A percentile compares a stretch with the other conserved stretches of the same genome.
phyloP scores from a whole-genome alignment of 2,888 invertebrate genomes.

The Synanthedon andrenaeformis region DNA sequence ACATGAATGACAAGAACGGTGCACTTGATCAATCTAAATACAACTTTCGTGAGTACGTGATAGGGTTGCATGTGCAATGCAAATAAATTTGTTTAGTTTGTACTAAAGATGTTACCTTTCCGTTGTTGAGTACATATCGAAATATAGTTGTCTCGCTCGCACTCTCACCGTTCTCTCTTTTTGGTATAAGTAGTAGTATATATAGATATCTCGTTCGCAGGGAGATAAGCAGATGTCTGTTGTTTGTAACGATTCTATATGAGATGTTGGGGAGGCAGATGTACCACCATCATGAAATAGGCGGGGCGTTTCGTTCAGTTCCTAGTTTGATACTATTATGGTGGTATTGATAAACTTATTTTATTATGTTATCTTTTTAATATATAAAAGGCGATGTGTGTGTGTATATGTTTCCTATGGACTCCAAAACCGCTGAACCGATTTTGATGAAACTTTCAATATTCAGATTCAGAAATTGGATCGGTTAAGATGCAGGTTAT shows the following conservation, averaged over 20 bases:
- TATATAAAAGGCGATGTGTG: too few relatives aligned
- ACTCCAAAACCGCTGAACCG: too few relatives aligned
- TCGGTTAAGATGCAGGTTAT: too few relatives aligned
- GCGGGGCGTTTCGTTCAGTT: constrained; percentile 43
- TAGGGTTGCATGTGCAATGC: constrained; percentile 65
- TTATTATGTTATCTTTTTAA: too few relatives aligned
- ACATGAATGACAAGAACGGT: constrained; percentile 28
- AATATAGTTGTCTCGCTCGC: constrained; percentile 55
- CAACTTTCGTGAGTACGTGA: constrained; percentile 31
- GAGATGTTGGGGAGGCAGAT: constrained; percentile 33
- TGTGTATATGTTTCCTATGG: too few relatives aligned
- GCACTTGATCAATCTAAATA: constrained; percentile 36
- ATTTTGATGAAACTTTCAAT: too few relatives aligned
- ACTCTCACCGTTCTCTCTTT: constrained; percentile 47
- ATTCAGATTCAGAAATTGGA: too few relatives aligned
- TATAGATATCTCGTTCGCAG: constrained; percentile 62
- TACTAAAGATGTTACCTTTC: constrained; percentile 41
- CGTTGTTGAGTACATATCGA: constrained; percentile 45
- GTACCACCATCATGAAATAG: constrained; percentile 66
- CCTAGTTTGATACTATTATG: constrained; percentile 29
- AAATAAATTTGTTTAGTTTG: constrained; percentile 30
- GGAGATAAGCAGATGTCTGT: constrained; percentile 61
- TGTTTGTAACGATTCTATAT: constrained; percentile 41
- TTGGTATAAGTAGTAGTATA: constrained; percentile 52
- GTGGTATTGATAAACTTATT: constrained; percentile 7